Conservation (phyloP, 2,888 invertebrate genomes). For the Drosophila ochracea region DNA sequence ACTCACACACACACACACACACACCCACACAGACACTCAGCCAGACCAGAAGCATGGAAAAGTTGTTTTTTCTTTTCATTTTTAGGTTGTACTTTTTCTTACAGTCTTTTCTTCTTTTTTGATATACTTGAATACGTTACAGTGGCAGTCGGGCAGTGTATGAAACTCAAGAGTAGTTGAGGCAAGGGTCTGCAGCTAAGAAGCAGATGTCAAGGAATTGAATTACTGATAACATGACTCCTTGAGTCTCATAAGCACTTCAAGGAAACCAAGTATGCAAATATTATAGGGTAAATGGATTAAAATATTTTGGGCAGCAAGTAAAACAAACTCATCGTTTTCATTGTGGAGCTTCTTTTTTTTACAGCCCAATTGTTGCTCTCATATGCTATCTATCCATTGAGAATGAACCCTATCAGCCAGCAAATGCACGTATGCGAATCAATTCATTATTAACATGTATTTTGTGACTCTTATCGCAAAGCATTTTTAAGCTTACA, state of each 20-base stretch:
- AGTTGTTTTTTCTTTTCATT: background rate
- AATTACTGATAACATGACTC: conserved; percentile 39
- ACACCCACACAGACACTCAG: background rate
- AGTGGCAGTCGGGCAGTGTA: conserved; percentile 33
- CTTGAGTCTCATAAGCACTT: conserved; percentile 39
- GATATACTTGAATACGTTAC: conserved; percentile 40
- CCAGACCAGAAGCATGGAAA: conserved; percentile 11
- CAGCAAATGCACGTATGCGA: background rate
- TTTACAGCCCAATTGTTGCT: background rate
- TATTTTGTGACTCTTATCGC: conserved; percentile 32
- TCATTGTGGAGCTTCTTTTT: background rate
- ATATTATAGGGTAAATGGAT: conserved; percentile 8
- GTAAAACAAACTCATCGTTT: background rate
- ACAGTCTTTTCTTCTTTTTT: conserved; percentile 12
- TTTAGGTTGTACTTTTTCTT: conserved; percentile 14
- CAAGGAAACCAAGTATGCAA: conserved; percentile 20
- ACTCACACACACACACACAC: conserved; percentile 6
- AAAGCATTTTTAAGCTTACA: conserved; percentile 5
- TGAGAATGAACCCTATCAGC: conserved; percentile 24
- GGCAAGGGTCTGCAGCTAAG: conserved; percentile 9
- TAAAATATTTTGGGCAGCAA: background rate
- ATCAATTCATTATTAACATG: conserved; percentile 5
- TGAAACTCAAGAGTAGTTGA: conserved; percentile 41
- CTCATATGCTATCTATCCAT: background rate
- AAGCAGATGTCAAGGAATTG: conserved; percentile 33